These are phyloP conservation scores for Proteles cristata DNA, from an alignment of 2,113 vertebrate genomes.

Conservation along the genomic window DNA sequence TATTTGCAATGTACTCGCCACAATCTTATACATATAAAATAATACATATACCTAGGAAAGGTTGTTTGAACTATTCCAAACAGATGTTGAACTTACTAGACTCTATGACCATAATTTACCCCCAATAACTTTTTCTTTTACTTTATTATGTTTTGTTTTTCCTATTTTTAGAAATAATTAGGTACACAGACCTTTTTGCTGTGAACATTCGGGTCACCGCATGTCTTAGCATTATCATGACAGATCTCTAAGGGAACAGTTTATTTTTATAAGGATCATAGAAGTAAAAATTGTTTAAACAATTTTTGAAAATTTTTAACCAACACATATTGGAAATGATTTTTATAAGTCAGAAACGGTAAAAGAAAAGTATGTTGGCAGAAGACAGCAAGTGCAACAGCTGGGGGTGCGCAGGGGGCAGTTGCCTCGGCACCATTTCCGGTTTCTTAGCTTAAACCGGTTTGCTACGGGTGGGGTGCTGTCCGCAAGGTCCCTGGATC, in stretches of 20 bases:
- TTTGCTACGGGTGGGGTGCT: neutral
- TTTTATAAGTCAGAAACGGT: too few relatives aligned
- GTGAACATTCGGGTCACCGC: neutral
- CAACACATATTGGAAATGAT: neutral
- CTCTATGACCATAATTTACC: neutral
- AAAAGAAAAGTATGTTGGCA: neutral
- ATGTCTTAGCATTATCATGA: neutral
- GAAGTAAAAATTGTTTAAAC: neutral
- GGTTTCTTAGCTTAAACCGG: neutral
- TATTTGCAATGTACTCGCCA: neutral
- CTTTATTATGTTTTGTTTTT: neutral
- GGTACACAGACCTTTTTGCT: neutral
- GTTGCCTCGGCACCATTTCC: neutral
- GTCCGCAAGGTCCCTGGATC: rapidly evolving
- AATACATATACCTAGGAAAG: neutral
- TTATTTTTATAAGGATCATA: neutral
- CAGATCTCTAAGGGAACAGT: too few relatives aligned
- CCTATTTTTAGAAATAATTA: neutral
- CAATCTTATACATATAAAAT: neutral
- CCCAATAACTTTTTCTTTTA: neutral
- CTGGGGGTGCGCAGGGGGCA: neutral
- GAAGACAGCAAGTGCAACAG: neutral
- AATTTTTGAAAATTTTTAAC: neutral
- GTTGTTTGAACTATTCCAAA: neutral
- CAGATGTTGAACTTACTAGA: neutral